A percentile compares a stretch with the other conserved stretches of the same genome.
Conservation (phyloP, 37 sponge, comb jelly and placozoan species). For the Ianthella basta region DNA sequence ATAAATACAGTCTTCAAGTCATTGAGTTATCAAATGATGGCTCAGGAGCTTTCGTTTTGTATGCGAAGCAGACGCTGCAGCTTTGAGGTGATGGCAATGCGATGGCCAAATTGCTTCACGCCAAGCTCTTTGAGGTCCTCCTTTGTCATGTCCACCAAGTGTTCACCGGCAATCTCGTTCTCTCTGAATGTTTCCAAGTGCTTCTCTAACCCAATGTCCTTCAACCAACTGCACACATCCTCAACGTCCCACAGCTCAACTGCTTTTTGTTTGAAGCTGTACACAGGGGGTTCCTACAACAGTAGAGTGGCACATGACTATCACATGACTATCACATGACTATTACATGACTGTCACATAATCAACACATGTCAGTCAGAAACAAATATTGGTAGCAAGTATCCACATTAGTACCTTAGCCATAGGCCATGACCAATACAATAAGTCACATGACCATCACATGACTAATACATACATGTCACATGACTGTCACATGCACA, state of each 20-base stretch:
- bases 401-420: too few relatives aligned
- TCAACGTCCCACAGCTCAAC: conserved; percentile 76
- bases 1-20: too few relatives aligned
- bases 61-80: conserved; percentile 2
- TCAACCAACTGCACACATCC: conserved; percentile 89
- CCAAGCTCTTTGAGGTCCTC: conserved; percentile 92
- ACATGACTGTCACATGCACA: too few relatives aligned
- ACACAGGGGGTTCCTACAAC: background rate
- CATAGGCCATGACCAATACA: too few relatives aligned
- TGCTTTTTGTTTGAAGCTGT: conserved; percentile 41
- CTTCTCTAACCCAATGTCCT: conserved; percentile 73
- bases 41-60: background rate
- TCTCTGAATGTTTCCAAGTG: conserved; percentile 72
- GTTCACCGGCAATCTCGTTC: conserved; percentile 90
- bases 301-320: background rate
- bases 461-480: too few relatives aligned
- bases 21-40: too few relatives aligned
- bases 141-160: conserved; percentile 78
- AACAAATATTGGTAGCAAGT: too few relatives aligned
- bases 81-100: conserved; percentile 65
- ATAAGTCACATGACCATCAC: too few relatives aligned
- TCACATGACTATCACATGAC: too few relatives aligned
- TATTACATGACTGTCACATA: too few relatives aligned
- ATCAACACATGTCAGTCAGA: too few relatives aligned
- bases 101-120: conserved; percentile 86